phyloP scores from a whole-genome alignment of 2,888 invertebrate genomes.

The Epinotia ramella region DNA sequence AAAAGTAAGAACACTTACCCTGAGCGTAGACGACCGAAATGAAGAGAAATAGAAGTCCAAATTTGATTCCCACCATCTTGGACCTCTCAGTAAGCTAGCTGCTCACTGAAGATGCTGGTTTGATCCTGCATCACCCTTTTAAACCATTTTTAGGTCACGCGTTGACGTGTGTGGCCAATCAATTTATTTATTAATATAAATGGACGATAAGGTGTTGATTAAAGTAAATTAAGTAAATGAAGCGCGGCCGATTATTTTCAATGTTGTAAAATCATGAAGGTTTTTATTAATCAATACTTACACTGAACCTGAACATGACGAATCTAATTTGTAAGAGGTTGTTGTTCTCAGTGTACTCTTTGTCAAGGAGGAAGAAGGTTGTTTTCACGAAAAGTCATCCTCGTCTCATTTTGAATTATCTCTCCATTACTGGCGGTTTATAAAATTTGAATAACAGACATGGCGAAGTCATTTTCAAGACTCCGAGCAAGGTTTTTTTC shows the following conservation, averaged over 20 bases:
- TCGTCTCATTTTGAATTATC: too few relatives aligned
- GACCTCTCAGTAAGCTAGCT: slow-evolving; percentile 61
- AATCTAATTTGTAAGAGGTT: not conserved
- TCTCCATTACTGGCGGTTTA: too few relatives aligned
- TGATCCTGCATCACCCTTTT: slow-evolving; percentile 58
- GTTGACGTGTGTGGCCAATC: slow-evolving; percentile 67
- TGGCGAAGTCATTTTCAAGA: too few relatives aligned
- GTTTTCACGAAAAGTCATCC: not conserved
- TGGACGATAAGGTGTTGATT: slow-evolving; percentile 58
- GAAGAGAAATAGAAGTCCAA: slow-evolving; percentile 48
- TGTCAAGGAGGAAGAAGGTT: not conserved
- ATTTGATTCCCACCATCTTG: slow-evolving; percentile 48
- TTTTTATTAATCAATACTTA: slow-evolving; percentile 11
- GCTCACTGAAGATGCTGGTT: slow-evolving; percentile 66
- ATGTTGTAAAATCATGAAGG: not conserved
- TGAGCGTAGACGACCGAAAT: slow-evolving; percentile 33
- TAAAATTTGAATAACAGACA: too few relatives aligned
- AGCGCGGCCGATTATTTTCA: slow-evolving; percentile 25
- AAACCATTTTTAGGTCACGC: slow-evolving; percentile 62
- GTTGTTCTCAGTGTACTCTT: not conserved
- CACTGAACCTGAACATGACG: not conserved
- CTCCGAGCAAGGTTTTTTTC: too few relatives aligned
- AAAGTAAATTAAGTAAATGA: slow-evolving; percentile 49
- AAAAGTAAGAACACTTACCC: slow-evolving; percentile 33
- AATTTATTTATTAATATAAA: slow-evolving; percentile 69